Percentiles rank a stretch among this genome's conserved stretches.
phyloP scores from a whole-genome alignment of 2,113 vertebrate species.

The Engraulis encrasicolus region DNA sequence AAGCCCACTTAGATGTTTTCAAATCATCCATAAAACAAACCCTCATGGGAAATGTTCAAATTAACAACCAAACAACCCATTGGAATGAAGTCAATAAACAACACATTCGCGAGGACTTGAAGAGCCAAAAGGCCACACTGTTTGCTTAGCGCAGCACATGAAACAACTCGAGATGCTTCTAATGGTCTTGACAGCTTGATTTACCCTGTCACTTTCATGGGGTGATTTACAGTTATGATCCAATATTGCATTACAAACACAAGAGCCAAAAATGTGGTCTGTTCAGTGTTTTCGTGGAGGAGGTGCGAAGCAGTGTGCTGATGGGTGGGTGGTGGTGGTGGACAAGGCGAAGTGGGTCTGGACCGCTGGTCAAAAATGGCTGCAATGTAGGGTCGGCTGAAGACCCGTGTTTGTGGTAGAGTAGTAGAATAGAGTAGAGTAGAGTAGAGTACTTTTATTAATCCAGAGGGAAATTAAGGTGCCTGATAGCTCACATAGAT shows the following conservation, averaged over 20 bases:
- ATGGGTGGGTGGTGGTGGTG: too few species aligned
- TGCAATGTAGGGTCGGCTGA: conserved; percentile 39
- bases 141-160: too few species aligned
- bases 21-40: neutral
- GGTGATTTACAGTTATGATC: conserved; percentile 10
- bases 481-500: too few species aligned
- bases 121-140: too few species aligned
- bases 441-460: too few species aligned
- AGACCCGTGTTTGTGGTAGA: too few species aligned
- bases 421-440: too few species aligned
- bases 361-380: conserved; percentile 20
- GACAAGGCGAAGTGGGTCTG: too few species aligned
- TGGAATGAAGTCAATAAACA: neutral
- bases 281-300: conserved; percentile 27
- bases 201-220: neutral
- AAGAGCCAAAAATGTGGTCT: conserved; percentile 31
- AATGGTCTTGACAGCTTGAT: neutral
- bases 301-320: neutral
- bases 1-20: neutral
- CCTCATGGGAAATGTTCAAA: neutral
- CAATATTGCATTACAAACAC: conserved; percentile 1
- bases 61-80: neutral
- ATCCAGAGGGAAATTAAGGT: too few species aligned
- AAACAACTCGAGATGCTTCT: neutral
- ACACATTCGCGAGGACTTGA: too few species aligned